Conservation (phyloP, 2,888 invertebrate genomes). For the Esperia sulphurella region DNA sequence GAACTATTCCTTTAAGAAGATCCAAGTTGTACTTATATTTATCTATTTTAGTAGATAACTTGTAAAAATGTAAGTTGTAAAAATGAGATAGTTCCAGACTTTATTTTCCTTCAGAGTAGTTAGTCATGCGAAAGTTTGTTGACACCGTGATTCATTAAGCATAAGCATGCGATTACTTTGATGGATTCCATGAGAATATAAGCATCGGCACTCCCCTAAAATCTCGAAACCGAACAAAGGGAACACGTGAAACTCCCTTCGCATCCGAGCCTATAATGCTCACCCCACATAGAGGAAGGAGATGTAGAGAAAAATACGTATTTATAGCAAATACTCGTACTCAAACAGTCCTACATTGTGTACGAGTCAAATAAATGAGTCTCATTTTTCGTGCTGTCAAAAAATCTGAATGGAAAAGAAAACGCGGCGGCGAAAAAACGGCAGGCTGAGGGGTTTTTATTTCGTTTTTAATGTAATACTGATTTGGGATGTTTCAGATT, state of each 20-base stretch:
- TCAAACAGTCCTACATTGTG: constrained; percentile 80
- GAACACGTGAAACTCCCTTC: constrained; percentile 73
- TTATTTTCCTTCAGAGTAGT: constrained; percentile 31
- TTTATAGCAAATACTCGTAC: constrained; percentile 81
- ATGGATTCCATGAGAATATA: constrained; percentile 72
- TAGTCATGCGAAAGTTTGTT: constrained; percentile 59
- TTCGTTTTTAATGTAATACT: constrained; percentile 78
- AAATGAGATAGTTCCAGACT: too few species aligned
- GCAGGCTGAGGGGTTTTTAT: constrained; percentile 69
- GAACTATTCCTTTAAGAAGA: too few species aligned
- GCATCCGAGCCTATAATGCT: constrained; percentile 64
- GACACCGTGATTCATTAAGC: constrained; percentile 69
- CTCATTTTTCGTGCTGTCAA: constrained; percentile 80
- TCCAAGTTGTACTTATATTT: too few species aligned
- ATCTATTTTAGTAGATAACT: too few species aligned
- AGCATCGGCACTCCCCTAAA: constrained; percentile 75
- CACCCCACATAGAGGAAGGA: constrained; percentile 73
- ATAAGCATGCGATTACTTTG: constrained; percentile 73
- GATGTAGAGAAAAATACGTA: constrained; percentile 79
- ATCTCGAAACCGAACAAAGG: constrained; percentile 76
- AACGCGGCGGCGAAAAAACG: constrained; percentile 73
- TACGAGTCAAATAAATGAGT: constrained; percentile 80
- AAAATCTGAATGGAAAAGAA: constrained; percentile 79
- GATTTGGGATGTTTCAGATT: constrained; percentile 79
- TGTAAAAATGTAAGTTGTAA: too few species aligned